Evolutionary conservation across 30 jellyfish, hydroid and myxozoan genomes (phyloP).

Genomic region (Haliclystus octoradiatus): DNA sequence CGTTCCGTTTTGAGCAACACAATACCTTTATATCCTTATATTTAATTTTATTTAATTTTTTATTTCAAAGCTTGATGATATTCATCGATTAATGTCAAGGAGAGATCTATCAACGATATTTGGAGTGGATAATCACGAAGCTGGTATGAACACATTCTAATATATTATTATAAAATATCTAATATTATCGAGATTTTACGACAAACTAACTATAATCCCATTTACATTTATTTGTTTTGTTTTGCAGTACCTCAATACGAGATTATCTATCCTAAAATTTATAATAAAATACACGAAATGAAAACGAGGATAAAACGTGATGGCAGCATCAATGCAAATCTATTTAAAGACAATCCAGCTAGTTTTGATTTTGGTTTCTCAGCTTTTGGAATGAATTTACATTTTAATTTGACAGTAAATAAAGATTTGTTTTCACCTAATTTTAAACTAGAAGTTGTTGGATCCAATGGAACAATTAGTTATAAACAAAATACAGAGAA

Average conservation of each 20-base stretch:
- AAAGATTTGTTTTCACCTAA: slow-evolving; percentile 67
- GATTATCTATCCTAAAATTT: slow-evolving; percentile 35
- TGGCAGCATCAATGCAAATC: neutral
- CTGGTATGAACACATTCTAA: slow-evolving; percentile 28
- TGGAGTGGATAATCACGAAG: slow-evolving; percentile 67
- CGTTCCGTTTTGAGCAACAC: too few relatives aligned
- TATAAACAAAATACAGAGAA: slow-evolving; percentile 4
- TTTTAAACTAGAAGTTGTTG: slow-evolving; percentile 63
- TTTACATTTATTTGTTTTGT: neutral
- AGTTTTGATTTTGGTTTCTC: slow-evolving; percentile 56
- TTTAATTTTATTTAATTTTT: neutral
- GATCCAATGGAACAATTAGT: slow-evolving; percentile 43
- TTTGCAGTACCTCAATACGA: slow-evolving; percentile 67
- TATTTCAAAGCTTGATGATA: slow-evolving; percentile 38
- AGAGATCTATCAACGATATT: slow-evolving; percentile 72
- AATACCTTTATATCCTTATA: too few relatives aligned
- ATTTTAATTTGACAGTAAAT: slow-evolving; percentile 51
- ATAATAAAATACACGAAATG: neutral
- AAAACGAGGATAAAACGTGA: neutral
- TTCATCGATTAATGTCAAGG: slow-evolving; percentile 72
- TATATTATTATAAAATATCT: too few relatives aligned
- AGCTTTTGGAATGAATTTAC: slow-evolving; percentile 62
- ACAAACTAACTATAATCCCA: too few relatives aligned
- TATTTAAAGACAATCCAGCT: neutral
- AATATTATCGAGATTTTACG: too few relatives aligned